Evolutionary conservation across 2,888 invertebrate species (phyloP).

Genomic region (Chrysina gloriosa): DNA sequence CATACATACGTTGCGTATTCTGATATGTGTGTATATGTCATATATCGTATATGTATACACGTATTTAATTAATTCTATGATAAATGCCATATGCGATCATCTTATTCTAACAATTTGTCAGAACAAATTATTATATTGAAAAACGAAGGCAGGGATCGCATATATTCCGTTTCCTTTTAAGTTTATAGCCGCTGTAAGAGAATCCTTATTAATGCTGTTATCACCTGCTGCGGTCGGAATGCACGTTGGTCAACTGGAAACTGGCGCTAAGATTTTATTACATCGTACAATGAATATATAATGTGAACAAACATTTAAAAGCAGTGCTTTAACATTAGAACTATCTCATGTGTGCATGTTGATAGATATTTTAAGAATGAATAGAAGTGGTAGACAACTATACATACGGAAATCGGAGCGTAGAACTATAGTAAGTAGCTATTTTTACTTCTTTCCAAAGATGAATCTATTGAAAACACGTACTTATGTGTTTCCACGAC

Average conservation of each 20-base stretch:
- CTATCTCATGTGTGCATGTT: neutral
- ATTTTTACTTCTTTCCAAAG: too few species aligned
- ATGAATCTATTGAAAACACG: too few species aligned
- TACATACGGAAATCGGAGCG: too few species aligned
- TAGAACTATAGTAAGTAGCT: too few species aligned
- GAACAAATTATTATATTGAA: conserved; percentile 7
- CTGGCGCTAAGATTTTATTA: conserved; percentile 37
- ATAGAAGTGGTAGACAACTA: too few species aligned
- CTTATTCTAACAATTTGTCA: conserved; percentile 2
- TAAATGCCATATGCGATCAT: neutral
- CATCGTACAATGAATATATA: conserved; percentile 5
- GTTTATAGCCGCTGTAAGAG: conserved; percentile 4
- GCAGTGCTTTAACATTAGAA: neutral
- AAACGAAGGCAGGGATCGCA: neutral
- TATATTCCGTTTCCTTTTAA: neutral
- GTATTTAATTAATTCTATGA: conserved; percentile 5
- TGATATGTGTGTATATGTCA: neutral
- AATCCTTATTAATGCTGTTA: conserved; percentile 45
- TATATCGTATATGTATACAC: neutral
- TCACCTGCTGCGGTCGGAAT: conserved; percentile 48
- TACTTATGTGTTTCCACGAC: too few species aligned
- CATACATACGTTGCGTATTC: too few species aligned
- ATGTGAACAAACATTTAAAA: neutral
- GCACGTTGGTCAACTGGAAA: conserved; percentile 45
- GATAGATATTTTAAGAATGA: too few species aligned